Evolutionary conservation across 2,113 vertebrate species (phyloP).

Genomic region (Esox niger): DNA sequence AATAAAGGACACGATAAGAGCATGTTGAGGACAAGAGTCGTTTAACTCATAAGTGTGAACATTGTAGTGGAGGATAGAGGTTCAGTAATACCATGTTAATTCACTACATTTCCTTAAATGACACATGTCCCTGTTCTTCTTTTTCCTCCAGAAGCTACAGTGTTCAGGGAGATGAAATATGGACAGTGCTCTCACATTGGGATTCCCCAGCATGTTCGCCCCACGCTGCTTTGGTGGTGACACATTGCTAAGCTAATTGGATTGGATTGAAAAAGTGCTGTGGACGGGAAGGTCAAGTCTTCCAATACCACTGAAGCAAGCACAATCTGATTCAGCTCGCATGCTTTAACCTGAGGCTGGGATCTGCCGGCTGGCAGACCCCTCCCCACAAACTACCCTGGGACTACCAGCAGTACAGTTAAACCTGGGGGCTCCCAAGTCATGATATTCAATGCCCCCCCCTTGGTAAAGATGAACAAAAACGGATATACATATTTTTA

Average conservation of each 20-base stretch:
- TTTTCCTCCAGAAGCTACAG: background rate
- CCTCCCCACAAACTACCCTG: background rate
- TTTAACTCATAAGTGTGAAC: background rate
- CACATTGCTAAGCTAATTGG: constrained; percentile 29
- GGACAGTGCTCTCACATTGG: background rate
- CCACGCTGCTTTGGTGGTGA: constrained; percentile 19
- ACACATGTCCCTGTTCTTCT: background rate
- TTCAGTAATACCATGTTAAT: background rate
- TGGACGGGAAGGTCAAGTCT: constrained; percentile 32
- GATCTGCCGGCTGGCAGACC: background rate
- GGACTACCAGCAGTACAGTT: background rate
- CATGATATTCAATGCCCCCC: background rate
- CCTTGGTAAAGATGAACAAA: too few species aligned
- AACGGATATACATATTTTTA: too few species aligned
- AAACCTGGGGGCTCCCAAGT: background rate
- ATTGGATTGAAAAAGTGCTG: constrained; percentile 26
- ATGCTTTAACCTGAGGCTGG: constrained; percentile 5
- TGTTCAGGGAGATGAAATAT: constrained; percentile 4
- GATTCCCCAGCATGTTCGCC: constrained; percentile 1
- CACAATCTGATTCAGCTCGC: constrained; percentile 24
- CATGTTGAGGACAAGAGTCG: background rate
- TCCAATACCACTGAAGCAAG: constrained; percentile 36
- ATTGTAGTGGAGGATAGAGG: background rate
- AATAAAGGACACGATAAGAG: background rate
- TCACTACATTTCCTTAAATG: background rate